Evolutionary conservation across 1,140 invertebrate species (phyloP), one percentile per base, ranked within the genome.

Genomic region (Bombus waltoni): DNA sequence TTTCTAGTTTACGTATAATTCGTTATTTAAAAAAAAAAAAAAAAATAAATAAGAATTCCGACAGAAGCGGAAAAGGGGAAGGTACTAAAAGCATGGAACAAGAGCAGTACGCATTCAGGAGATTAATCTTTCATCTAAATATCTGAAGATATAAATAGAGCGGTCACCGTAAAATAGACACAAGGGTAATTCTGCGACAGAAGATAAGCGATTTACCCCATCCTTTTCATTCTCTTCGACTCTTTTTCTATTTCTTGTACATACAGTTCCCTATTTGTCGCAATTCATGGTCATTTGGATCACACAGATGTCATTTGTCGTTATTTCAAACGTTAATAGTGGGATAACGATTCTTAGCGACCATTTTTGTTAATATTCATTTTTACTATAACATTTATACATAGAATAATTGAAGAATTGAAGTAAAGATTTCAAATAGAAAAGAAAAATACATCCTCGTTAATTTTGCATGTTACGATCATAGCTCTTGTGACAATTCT

Each of bases 91-190:
- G 32, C 15, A 65, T 35, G 47, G 80, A 78, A 89, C 71, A 62
- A 71, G 85, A 40, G 80, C 65, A 70, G 81, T 81, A 90, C 77
- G 85, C 76, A 72, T 87, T 38, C 70, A 73, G 74, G 32, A 32
- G 78, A 89, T 91, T 91, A 87, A 94, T 93, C 89, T 83, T 88
- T 94, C 91, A 92, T 93, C 88, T 91, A 89, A 88, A 93, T 90
- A 89, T 92, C 92, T 73, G 62, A 68, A 79, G 83, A 81, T 93
- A 94, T 93, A 93, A 93, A 94, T 93, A 94, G 92, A 91, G 83
- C 92, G 91, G 92, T 93, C 91, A 92, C 88, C 89, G 89, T 89
- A 92, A 94, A 94, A 94, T 94, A 93, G 92, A 91, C 87, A 87
- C 91, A 89, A 91, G 89, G 85, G 18, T 53, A 91, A 87, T 90